Evolutionary conservation across 2,888 invertebrate genomes (phyloP), one percentile per base, ranked within the genome.

Genomic region (Opisthograptis luteolata): DNA sequence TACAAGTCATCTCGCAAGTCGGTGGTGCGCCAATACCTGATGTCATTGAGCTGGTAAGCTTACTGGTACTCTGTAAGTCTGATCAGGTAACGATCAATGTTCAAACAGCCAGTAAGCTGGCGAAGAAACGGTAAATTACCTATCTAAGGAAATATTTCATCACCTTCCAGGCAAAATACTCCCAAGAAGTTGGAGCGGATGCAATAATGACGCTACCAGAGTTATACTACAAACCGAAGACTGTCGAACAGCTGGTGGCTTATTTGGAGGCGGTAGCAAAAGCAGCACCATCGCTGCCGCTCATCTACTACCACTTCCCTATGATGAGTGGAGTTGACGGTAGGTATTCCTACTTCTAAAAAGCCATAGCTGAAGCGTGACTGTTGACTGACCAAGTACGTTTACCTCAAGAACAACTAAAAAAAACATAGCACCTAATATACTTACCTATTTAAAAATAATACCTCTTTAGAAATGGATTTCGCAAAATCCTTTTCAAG

Each of bases 1-100:
- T 93, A 51, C 92, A 92, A 60, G 79, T 95, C 30, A 94, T 95
- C 92, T 89, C 94, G 0, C 95, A 96, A 91, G 87, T 96, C 12
- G 95, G 95, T 0, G 96, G 95, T 0, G 92, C 93, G 2, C 88
- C 94, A 0, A 68, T 95, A 28, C 93, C 93, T 1, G 93, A 95
- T 68, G 94, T 95, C 3, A 63, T 93, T n/a, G 92, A 93, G 62
- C 78, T 96, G 83, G 94, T 94, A 79, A 75, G 62, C 3, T 3
- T 1, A 1, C 6, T 3, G 3, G 7, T 20, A 1, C 7, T 7
- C 20, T 20, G 7, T 20, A 6, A 20, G 3, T 20, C 3, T 3
- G 7, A 1, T 3, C 20, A 20, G 1, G 3, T 20, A 17, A 2
- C 7, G 20, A 7, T 13, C n/a, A n/a, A n/a, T n/a, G n/a, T n/a